Evolutionary conservation across 2,113 vertebrate genomes (phyloP), one percentile per base, ranked within the genome.

Genomic region (Mola mola): DNA sequence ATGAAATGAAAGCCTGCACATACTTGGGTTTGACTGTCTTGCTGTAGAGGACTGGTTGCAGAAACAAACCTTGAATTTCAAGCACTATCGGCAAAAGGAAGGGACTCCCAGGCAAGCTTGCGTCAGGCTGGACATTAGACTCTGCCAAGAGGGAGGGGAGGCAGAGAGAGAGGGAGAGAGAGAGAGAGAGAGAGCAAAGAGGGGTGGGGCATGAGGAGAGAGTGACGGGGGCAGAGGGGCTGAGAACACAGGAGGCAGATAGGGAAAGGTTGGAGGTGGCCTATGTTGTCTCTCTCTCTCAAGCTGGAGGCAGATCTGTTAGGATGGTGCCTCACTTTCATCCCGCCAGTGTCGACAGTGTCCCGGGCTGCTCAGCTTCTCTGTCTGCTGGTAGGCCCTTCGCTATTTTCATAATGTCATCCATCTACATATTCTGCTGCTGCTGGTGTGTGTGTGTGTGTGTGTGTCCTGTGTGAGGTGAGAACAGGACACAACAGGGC

Each of bases 11-110:
- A 58, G 44, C 10, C 3, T 16, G 40, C 37, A 19, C 24, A 22
- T 17, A 43, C 28, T 29, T 29, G 28, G 28, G 6, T 29, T 29
- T 29, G 28, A 29, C 2, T 29, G 28, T 7, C n/a, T n/a, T n/a
- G 24, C 29, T 20, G 6, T 8, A 40, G n/a, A n/a, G 28, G 31
- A 48, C 13, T 24, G 7, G 11, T 17, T 56, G 48, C 57, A 51
- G 66, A 50, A 70, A 60, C 65, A 82, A 85, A 76, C 79, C 6
- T 37, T 88, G 93, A 92, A 92, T 92, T 93, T 94, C 93, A 88
- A 26, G 70, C 17, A 71, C 73, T 75, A 70, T 69, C 44, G 46
- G 67, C 19, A 42, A 56, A 55, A 59, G 66, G 66, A 0, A 10
- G 66, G 82, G n/a, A 79, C 53, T 70, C 16, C 17, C 13, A 16